Conservation (phyloP, 2,888 invertebrate species). For the Cosmia pyralina region DNA sequence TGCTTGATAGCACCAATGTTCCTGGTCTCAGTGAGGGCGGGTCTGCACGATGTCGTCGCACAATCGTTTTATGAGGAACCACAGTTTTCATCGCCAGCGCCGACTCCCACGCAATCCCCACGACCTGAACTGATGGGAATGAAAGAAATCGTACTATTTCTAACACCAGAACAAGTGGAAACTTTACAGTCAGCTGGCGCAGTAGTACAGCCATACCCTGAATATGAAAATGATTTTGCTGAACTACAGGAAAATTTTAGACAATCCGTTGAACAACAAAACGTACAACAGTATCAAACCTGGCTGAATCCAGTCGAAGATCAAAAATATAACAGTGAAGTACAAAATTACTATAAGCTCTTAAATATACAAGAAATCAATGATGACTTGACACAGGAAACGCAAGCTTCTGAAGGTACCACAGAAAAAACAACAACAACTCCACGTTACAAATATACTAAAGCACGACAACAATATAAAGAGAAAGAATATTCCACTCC, state of each 20-base stretch:
- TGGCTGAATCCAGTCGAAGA: conserved; percentile 42
- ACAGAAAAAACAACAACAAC: conserved; percentile 50
- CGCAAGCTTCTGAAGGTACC: conserved; percentile 42
- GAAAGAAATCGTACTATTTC: conserved; percentile 80
- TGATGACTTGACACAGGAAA: conserved; percentile 35
- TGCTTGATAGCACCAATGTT: conserved; percentile 67
- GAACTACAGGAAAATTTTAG: conserved; percentile 49
- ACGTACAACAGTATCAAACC: conserved; percentile 37
- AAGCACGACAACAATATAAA: conserved; percentile 47
- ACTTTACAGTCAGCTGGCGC: conserved; percentile 75
- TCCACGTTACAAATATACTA: conserved; percentile 48
- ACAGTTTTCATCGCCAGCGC: conserved; percentile 54
- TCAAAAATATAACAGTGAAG: conserved; percentile 26
- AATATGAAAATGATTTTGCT: conserved; percentile 53
- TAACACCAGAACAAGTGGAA: conserved; percentile 81
- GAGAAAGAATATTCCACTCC: conserved; percentile 58
- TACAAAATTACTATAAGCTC: conserved; percentile 56
- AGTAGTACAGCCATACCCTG: conserved; percentile 66
- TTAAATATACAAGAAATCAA: conserved; percentile 57
- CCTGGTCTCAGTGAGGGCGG: conserved; percentile 68
- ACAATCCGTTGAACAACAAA: conserved; percentile 38
- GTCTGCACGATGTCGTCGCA: conserved; percentile 71
- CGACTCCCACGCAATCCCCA: conserved; percentile 47
- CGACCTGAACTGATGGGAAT: conserved; percentile 64
- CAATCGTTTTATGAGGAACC: conserved; percentile 69